A percentile compares a stretch with the other conserved stretches of the same genome.
These are phyloP conservation scores for Scotopteryx bipunctaria DNA, from an alignment of 2,888 invertebrate genomes.

Conservation along the genomic window DNA sequence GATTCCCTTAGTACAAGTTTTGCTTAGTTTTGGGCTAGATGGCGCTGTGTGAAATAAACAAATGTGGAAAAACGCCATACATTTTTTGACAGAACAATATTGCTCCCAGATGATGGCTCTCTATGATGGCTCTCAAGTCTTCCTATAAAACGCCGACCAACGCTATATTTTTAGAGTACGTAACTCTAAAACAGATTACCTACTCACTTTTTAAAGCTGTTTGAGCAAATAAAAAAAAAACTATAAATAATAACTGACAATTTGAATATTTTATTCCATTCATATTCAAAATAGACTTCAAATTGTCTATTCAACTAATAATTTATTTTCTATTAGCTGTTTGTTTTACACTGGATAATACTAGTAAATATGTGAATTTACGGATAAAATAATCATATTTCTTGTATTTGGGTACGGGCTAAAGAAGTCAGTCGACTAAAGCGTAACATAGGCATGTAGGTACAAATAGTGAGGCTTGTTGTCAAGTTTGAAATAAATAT, in stretches of 20 bases:
- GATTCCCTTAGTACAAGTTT: too few relatives aligned
- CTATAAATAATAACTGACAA: slow-evolving; percentile 2
- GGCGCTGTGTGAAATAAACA: too few relatives aligned
- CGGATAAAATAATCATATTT: slow-evolving; percentile 8
- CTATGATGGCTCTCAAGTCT: too few relatives aligned
- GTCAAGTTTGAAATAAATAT: too few relatives aligned
- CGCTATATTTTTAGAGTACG: too few relatives aligned
- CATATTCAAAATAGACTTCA: slow-evolving; percentile 9
- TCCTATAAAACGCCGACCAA: too few relatives aligned
- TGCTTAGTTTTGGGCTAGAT: too few relatives aligned
- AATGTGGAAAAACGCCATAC: too few relatives aligned
- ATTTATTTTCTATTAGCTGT: slow-evolving; percentile 16
- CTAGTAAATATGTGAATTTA: slow-evolving; percentile 13
- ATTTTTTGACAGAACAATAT: too few relatives aligned
- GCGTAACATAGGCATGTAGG: not conserved
- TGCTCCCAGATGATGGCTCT: too few relatives aligned
- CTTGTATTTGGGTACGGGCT: not conserved
- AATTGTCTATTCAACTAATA: slow-evolving; percentile 7
- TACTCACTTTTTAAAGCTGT: not conserved
- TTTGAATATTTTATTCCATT: slow-evolving; percentile 6
- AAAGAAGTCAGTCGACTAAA: not conserved
- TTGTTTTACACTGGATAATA: slow-evolving; percentile 15
- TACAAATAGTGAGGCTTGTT: too few relatives aligned
- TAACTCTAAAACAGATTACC: not conserved
- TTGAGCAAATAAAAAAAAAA: not conserved